These are phyloP conservation scores for Platynereis dumerilii DNA, from an alignment of 2,888 invertebrate species.

Conservation along the genomic window DNA sequence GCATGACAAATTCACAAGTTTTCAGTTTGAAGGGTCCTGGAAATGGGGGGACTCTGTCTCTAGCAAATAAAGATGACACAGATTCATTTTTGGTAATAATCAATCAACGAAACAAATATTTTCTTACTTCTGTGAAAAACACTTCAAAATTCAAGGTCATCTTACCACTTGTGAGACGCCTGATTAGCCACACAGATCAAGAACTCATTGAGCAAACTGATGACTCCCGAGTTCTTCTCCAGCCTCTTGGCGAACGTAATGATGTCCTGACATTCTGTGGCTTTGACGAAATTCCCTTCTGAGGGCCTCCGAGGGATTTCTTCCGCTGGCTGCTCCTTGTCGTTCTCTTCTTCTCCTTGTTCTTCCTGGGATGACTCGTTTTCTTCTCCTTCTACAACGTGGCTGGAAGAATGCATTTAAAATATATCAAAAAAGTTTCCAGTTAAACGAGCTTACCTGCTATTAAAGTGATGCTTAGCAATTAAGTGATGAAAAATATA, in stretches of 20 bases:
- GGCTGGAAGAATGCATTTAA: background rate
- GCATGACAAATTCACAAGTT: too few relatives aligned
- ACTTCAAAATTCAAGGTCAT: too few relatives aligned
- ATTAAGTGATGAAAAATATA: too few relatives aligned
- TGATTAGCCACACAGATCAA: slow-evolving; percentile 30
- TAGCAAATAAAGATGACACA: too few relatives aligned
- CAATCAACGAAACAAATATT: too few relatives aligned
- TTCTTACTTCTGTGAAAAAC: too few relatives aligned
- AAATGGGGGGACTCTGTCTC: too few relatives aligned
- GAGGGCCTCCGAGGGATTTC: background rate
- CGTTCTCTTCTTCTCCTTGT: slow-evolving; percentile 9
- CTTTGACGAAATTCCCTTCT: background rate
- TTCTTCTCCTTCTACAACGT: background rate
- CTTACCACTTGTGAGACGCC: slow-evolving; percentile 17
- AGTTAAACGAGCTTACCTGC: too few relatives aligned
- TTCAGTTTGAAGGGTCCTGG: too few relatives aligned
- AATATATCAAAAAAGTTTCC: too few relatives aligned
- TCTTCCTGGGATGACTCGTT: slow-evolving; percentile 1
- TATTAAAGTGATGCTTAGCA: too few relatives aligned
- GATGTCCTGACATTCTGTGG: slow-evolving; percentile 38
- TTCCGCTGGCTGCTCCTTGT: background rate
- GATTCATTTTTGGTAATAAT: too few relatives aligned
- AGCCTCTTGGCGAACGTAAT: slow-evolving; percentile 40
- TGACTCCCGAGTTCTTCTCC: slow-evolving; percentile 50
- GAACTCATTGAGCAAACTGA: slow-evolving; percentile 50